Base-by-base conservation (phyloP, 2,113 vertebrate species). In the Podarcis muralis region DNA sequence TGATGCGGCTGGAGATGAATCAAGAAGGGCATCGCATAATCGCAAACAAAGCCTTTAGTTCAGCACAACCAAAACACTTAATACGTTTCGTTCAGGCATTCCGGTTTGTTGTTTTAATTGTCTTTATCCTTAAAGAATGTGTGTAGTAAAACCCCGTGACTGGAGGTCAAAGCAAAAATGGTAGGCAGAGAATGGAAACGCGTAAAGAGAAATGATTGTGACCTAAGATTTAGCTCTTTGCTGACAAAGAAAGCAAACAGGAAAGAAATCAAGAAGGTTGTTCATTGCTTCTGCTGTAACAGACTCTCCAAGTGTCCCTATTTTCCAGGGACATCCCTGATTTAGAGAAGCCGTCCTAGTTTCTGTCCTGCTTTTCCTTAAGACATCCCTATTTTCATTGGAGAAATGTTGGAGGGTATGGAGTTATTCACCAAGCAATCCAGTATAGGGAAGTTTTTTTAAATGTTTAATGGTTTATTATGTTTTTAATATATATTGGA, bases 191-290 rank as follows among this genome's bases (percentile, higher is more conserved):
- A 76, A 77, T 48, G 85, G 88, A 1, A 1, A 75, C 43, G 89
- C 23, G 68, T 40, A 59, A 18, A 37, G 65, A 89, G 35, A 89
- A 90, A 84, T 40, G 40, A 66, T 89, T 75, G 62, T 84, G 78
- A 85, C 57, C 6, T n/a, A 74, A 59, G 20, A 66, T 87, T 93
- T 88, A 65, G 15, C n/a, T 57, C 23, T 32, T 87, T 83, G 37
- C 87, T 81, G 83, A 83, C 87, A 35, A 82, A 93, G 92, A 94
- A 93, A 82, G 93, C 88, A 94, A 94, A 85, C 20, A 37, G 18
- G 35, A 81, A 76, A 91, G 68, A 75, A 82, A 83, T 16, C 23
- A 25, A 40, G 32, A 92, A 81, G 89, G 76, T 25, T 59, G 92
- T 92, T 69, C 2, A 84, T 88, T 93, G 11, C 57, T 65, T 90